phyloP scores from a whole-genome alignment of 2,797 vertebrate species.

The Acipenser transmontanus region DNA sequence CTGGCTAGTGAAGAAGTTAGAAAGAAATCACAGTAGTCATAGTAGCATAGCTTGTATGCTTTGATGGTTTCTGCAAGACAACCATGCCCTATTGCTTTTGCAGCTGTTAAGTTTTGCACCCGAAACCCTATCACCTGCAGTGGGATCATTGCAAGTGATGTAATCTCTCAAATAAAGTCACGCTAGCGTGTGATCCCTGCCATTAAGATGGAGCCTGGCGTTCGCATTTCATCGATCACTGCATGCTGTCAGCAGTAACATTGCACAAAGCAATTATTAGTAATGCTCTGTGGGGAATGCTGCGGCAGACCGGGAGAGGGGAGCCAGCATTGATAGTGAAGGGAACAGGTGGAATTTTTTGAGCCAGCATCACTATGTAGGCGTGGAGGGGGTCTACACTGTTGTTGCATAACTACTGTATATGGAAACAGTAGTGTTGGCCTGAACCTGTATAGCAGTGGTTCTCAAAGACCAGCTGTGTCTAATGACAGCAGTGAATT shows the following conservation, averaged over 20 bases:
- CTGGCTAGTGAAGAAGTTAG: no score
- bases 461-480: no score
- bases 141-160: constrained; percentile 52
- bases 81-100: no score
- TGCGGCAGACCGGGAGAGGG: constrained; percentile 15
- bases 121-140: constrained; percentile 56
- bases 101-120: constrained; percentile 22
- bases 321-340: constrained; percentile 22
- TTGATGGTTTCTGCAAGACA: no score
- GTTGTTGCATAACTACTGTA: no score
- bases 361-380: constrained; percentile 22
- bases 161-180: constrained; percentile 52
- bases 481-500: no score
- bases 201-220: constrained; percentile 1
- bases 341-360: constrained; percentile 42
- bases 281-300: constrained; percentile 3
- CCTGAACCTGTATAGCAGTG: no score
- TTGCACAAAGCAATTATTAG: background rate
- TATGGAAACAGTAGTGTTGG: no score
- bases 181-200: constrained; percentile 33
- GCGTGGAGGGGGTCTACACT: no score
- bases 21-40: no score
- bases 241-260: constrained; percentile 19
- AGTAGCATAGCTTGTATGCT: no score
- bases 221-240: constrained; percentile 35